These are phyloP conservation scores for Cochlearius cochlearius DNA, from an alignment of 2,113 vertebrate genomes.

Conservation along the genomic window DNA sequence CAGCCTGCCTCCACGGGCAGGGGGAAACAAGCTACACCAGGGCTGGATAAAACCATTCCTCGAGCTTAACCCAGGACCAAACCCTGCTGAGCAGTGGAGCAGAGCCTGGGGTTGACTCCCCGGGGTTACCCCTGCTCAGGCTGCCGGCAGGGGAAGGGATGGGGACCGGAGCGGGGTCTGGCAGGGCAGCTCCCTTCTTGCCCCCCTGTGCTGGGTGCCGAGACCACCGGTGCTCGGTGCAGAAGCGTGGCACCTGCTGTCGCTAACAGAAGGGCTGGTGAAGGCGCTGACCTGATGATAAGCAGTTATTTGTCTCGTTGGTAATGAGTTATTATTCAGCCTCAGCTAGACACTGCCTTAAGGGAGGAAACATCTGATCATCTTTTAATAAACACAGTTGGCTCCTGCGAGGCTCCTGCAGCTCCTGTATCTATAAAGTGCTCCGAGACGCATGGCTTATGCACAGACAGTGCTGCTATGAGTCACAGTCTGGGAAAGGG, in stretches of 20 bases:
- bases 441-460: not conserved
- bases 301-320: slow-evolving; percentile 29
- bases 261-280: not conserved
- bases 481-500: slow-evolving; percentile 49
- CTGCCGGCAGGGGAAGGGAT: not conserved
- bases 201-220: not conserved
- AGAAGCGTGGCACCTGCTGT: not conserved
- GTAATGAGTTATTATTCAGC: slow-evolving; percentile 34
- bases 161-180: accelerated
- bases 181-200: not conserved
- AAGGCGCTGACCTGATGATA: not conserved
- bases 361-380: slow-evolving; percentile 55
- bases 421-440: not conserved
- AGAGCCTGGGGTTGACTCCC: not conserved
- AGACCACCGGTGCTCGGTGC: not conserved
- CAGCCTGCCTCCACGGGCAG: not conserved
- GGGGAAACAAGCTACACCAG: not conserved
- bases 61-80: not conserved
- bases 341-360: slow-evolving; percentile 46
- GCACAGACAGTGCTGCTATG: slow-evolving; percentile 14
- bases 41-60: not conserved
- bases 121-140: not conserved
- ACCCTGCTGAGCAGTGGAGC: not conserved
- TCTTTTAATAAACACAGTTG: slow-evolving; percentile 57
- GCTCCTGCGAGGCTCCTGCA: slow-evolving; percentile 21